Base-by-base conservation (phyloP, 2,113 vertebrate genomes). In the Ciconia boyciana region DNA sequence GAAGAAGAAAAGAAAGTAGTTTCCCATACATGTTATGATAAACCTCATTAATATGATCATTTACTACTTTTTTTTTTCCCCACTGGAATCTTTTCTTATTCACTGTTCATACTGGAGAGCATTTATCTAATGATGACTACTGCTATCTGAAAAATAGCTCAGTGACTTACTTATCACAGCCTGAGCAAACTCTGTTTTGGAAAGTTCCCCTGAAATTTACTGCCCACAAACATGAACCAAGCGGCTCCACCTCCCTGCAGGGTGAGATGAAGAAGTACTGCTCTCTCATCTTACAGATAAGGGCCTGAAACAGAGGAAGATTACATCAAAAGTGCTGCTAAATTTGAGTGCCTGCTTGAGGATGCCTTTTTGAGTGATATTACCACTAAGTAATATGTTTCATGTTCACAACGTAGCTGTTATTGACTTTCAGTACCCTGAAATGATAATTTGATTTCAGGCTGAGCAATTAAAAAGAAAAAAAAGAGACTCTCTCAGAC, bases 21-120 rank as follows among this genome's bases (percentile, higher is more conserved):
- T 89, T 87, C 34, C 57, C 5, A 16, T 34, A 10, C 11, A 10
- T 29, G 4, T 36, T 60, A 13, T 17, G 13, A 44, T 74, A 36
- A 60, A 5, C 22, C 34, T 75, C 25, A 70, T n/a, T 69, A 68
- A 60, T 58, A 51, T 11, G 2, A 19, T 54, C 0, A 0, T 24
- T 83, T 75, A 16, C 22, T 49, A 3, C 11, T 22, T 48, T 60
- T 17, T 39, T 39, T 39, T 19, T 3, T 3, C 3, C 4, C 7
- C 4, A 13, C 19, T 32, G 16, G 4, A 74, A 52, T 52, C 1
- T 85, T 61, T 58, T 52, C 21, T 86, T 54, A 52, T 61, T 76
- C 16, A 7, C 13, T 69, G 8, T 54, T 79, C 39, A 52, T 20
- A 71, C 17, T 26, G 34, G 13, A 93, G 17, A 62, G 2, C 5